Evolutionary conservation across 2,113 vertebrate species (phyloP).

Genomic region (Muntiacus reevesi): DNA sequence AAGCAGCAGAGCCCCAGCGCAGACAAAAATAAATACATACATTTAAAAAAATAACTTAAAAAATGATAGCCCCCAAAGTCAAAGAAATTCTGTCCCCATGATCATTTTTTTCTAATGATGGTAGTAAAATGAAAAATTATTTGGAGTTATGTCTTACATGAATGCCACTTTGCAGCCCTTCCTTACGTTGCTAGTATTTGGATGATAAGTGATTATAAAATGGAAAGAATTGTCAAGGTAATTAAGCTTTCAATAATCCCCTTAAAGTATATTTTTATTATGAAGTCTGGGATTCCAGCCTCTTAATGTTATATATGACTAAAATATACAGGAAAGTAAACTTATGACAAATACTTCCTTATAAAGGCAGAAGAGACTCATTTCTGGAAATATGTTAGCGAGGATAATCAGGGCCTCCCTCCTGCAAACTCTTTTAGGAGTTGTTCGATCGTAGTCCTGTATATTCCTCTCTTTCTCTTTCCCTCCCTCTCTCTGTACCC

Average conservation of each 20-base stretch:
- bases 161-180: background rate
- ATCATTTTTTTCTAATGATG: background rate
- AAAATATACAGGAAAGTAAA: conserved; percentile 10
- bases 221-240: conserved; percentile 3
- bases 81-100: background rate
- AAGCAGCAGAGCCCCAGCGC: background rate
- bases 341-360: background rate
- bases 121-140: background rate
- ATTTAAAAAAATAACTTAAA: background rate
- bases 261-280: background rate
- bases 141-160: background rate
- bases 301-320: background rate
- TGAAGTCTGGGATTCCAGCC: background rate
- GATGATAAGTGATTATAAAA: background rate
- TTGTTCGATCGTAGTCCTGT: background rate
- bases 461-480: background rate
- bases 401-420: background rate
- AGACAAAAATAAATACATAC: background rate
- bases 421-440: background rate
- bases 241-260: background rate
- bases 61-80: background rate
- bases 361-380: background rate
- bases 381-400: background rate
- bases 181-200: background rate
- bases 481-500: background rate